Conservation (phyloP, 2,888 invertebrate species). For the Eupithecia centaureata region DNA sequence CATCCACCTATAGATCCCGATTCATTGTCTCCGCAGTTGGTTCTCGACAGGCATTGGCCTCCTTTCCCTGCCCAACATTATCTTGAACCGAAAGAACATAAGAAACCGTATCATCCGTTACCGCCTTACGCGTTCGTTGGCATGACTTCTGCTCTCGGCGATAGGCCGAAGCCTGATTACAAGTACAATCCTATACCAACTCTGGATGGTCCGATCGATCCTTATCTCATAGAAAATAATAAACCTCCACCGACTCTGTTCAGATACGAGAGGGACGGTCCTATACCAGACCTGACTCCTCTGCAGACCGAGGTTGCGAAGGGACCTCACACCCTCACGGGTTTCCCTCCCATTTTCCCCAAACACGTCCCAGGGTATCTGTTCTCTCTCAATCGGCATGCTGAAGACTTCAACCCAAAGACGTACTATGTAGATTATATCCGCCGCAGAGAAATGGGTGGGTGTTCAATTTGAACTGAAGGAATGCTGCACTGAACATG, state of each 20-base stretch:
- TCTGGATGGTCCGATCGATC: constrained; percentile 72
- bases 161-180: constrained; percentile 71
- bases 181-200: constrained; percentile 73
- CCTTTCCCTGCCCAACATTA: constrained; percentile 79
- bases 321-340: constrained; percentile 75
- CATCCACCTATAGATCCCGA: constrained; percentile 71
- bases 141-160: constrained; percentile 75
- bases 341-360: constrained; percentile 78
- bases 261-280: constrained; percentile 75
- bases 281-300: constrained; percentile 71
- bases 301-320: constrained; percentile 64
- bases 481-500: constrained; percentile 66
- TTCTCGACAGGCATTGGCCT: constrained; percentile 75
- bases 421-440: constrained; percentile 82
- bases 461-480: constrained; percentile 81
- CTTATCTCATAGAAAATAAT: constrained; percentile 65
- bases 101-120: constrained; percentile 67
- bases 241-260: constrained; percentile 72
- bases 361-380: constrained; percentile 80
- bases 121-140: constrained; percentile 75
- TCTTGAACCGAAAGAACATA: constrained; percentile 68
- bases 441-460: constrained; percentile 81
- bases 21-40: constrained; percentile 70
- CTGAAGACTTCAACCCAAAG: constrained; percentile 77
- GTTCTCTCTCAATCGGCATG: constrained; percentile 74